phyloP scores from a whole-genome alignment of 2,888 invertebrate species.

The Oscheius sp. region DNA sequence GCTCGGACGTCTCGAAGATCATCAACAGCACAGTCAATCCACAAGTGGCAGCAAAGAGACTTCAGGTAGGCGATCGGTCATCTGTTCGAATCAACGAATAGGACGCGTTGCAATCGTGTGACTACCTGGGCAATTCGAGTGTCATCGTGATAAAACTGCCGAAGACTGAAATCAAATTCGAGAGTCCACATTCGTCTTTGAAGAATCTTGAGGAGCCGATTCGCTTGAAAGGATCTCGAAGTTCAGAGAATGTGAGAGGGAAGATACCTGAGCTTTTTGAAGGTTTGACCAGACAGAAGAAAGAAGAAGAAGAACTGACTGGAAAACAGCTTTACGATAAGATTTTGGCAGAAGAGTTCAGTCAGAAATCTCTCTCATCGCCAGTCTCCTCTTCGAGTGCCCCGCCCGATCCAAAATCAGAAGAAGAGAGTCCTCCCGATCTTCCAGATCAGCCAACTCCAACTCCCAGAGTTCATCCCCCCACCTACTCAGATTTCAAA shows the following conservation, averaged over 20 bases:
- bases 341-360: constrained; percentile 29
- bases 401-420: constrained; percentile 11
- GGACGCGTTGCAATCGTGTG: constrained; percentile 46
- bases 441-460: not conserved
- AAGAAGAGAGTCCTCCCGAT: not conserved
- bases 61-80: constrained; percentile 24
- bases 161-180: constrained; percentile 42
- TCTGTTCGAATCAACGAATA: not conserved
- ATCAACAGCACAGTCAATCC: constrained; percentile 21
- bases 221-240: not conserved
- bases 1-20: not conserved
- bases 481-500: not conserved
- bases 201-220: not conserved
- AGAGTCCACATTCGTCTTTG: not conserved
- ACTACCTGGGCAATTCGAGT: constrained; percentile 48
- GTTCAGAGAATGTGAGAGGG: not conserved
- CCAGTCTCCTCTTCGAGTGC: not conserved
- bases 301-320: constrained; percentile 6
- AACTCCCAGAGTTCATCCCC: not conserved
- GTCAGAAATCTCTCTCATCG: not conserved
- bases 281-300: not conserved
- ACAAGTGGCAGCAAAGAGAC: constrained; percentile 26
- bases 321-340: constrained; percentile 22
- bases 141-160: constrained; percentile 36
- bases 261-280: not conserved